phyloP scores from a whole-genome alignment of 2,797 vertebrate species.

The Crenuchus spilurus region DNA sequence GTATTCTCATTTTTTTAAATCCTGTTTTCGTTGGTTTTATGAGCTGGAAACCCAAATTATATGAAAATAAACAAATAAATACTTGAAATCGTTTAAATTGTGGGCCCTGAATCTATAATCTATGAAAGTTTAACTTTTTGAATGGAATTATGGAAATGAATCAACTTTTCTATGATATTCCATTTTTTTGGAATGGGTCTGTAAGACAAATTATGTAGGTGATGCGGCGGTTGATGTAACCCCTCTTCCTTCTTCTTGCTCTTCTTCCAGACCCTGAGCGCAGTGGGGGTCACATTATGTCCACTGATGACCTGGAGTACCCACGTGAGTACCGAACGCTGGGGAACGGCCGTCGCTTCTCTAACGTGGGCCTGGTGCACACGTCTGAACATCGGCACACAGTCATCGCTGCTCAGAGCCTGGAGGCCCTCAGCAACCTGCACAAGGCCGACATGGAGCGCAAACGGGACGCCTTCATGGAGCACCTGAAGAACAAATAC shows the following conservation, averaged over 20 bases:
- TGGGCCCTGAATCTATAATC: too few relatives aligned
- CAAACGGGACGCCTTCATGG: conserved; percentile 96
- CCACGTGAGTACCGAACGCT: conserved; percentile 94
- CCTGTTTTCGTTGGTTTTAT: too few relatives aligned
- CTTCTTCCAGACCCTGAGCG: conserved; percentile 87
- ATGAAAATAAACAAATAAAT: too few relatives aligned
- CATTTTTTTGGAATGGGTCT: too few relatives aligned
- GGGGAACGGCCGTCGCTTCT: conserved; percentile 93
- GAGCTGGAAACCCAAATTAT: too few relatives aligned
- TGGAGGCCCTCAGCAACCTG: conserved; percentile 94
- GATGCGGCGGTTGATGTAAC: too few relatives aligned
- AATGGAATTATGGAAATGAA: too few relatives aligned
- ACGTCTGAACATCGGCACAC: conserved; percentile 96
- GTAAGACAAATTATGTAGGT: too few relatives aligned
- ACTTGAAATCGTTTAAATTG: too few relatives aligned
- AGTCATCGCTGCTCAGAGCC: conserved; percentile 94
- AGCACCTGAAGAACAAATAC: conserved; percentile 98
- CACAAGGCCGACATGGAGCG: conserved; percentile 96
- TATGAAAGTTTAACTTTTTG: too few relatives aligned
- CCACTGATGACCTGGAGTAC: conserved; percentile 95
- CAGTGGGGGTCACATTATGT: conserved; percentile 94
- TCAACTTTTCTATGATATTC: too few relatives aligned
- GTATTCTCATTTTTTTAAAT: too few relatives aligned
- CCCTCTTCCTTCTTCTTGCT: conserved; percentile 11
- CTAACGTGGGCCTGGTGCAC: conserved; percentile 97